Evolutionary conservation across 2,888 invertebrate genomes (phyloP).

Genomic region (Apamea epomidion): DNA sequence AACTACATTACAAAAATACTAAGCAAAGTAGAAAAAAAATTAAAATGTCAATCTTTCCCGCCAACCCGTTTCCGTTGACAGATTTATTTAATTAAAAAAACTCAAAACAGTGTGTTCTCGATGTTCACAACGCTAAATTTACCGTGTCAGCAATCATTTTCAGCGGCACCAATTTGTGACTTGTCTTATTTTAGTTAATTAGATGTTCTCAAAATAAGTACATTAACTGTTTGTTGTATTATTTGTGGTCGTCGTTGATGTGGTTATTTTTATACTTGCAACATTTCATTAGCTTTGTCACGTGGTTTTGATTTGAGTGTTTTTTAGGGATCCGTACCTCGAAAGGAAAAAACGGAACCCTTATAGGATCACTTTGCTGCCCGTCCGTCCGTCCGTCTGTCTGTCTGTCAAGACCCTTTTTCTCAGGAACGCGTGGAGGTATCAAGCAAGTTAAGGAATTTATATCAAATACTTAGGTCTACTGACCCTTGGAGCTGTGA

Average conservation of each 20-base stretch:
- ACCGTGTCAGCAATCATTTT: conserved; percentile 70
- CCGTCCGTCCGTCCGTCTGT: no score
- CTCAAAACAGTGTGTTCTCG: conserved; percentile 73
- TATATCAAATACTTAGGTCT: no score
- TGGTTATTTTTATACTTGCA: conserved; percentile 68
- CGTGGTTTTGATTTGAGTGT: conserved; percentile 48
- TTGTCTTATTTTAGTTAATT: conserved; percentile 84
- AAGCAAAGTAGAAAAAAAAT: conserved; percentile 33
- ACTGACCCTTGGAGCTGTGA: no score
- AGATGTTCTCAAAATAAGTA: conserved; percentile 71
- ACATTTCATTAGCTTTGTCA: conserved; percentile 51
- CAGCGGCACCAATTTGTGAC: conserved; percentile 81
- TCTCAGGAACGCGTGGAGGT: no score
- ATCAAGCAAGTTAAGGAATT: no score
- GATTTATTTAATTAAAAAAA: conserved; percentile 75
- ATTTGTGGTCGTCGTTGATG: conserved; percentile 56
- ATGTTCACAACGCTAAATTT: conserved; percentile 79
- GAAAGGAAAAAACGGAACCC: no score
- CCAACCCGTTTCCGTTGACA: conserved; percentile 67
- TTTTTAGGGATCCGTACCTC: no score
- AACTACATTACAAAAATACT: no score
- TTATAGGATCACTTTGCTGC: no score
- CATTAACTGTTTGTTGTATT: conserved; percentile 67
- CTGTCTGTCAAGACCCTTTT: no score
- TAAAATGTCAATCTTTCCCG: conserved; percentile 67